These are phyloP conservation scores for Nineta flava DNA, from an alignment of 2,888 invertebrate genomes.

Conservation along the genomic window DNA sequence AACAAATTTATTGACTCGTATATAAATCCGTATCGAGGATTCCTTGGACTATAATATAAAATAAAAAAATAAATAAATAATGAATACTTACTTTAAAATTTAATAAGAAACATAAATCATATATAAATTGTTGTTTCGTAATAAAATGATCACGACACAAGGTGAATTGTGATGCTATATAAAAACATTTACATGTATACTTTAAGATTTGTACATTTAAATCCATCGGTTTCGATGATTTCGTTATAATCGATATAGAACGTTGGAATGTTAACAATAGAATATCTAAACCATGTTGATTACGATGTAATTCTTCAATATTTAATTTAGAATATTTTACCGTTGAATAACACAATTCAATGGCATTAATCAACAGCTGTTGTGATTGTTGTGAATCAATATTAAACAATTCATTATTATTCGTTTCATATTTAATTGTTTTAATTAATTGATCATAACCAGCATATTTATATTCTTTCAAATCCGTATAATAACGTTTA, in stretches of 20 bases:
- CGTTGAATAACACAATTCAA: conserved; percentile 90
- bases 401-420: conserved; percentile 75
- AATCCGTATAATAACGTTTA: conserved; percentile 65
- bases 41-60: not conserved
- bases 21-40: too few relatives aligned
- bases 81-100: conserved; percentile 49
- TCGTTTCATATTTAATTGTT: conserved; percentile 86
- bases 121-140: conserved; percentile 71
- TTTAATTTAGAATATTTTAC: conserved; percentile 92
- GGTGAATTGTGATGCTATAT: conserved; percentile 90
- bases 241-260: conserved; percentile 80
- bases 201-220: conserved; percentile 81
- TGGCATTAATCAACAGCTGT: conserved; percentile 77
- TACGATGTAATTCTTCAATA: conserved; percentile 85
- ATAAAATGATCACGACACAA: conserved; percentile 78
- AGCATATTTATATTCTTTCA: conserved; percentile 95
- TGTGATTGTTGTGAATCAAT: conserved; percentile 44
- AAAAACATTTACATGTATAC: conserved; percentile 81
- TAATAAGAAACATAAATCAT: conserved; percentile 71
- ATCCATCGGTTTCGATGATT: conserved; percentile 59
- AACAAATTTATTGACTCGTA: too few relatives aligned
- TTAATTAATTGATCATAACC: conserved; percentile 95
- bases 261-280: conserved; percentile 83
- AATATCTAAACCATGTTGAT: conserved; percentile 78
- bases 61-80: conserved; percentile 4